These are phyloP conservation scores for Xestia rhomboidea DNA, from an alignment of 2,888 invertebrate genomes.

Conservation along the genomic window DNA sequence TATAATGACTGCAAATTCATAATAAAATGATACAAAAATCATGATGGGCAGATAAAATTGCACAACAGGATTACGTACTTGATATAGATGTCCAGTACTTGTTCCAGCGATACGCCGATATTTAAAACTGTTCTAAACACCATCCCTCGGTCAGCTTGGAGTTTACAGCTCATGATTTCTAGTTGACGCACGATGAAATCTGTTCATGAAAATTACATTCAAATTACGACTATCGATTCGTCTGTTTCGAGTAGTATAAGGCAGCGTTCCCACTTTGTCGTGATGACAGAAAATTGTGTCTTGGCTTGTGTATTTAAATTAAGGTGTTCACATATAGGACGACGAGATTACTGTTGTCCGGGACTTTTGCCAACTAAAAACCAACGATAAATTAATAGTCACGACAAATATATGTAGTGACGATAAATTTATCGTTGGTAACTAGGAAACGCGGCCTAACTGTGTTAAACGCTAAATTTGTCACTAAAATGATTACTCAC, in stretches of 20 bases:
- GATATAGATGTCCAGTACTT: constrained; percentile 95
- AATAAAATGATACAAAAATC: neutral
- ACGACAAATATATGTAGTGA: no score
- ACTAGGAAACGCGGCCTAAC: no score
- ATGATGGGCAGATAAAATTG: no score
- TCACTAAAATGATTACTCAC: constrained; percentile 85
- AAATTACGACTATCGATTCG: neutral
- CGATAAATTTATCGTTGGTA: no score
- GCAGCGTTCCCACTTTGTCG: no score
- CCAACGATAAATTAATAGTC: no score
- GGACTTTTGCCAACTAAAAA: no score
- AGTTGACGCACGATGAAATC: constrained; percentile 95
- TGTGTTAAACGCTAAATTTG: neutral
- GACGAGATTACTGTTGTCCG: no score
- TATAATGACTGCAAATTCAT: neutral
- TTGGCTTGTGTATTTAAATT: no score
- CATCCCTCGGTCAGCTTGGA: constrained; percentile 93
- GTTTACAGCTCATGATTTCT: constrained; percentile 94
- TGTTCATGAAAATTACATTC: constrained; percentile 73
- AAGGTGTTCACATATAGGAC: no score
- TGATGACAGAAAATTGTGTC: no score
- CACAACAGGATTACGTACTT: constrained; percentile 88
- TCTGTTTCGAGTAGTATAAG: neutral
- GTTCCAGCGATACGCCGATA: constrained; percentile 94
- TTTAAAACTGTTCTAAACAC: constrained; percentile 94